These are phyloP conservation scores for Pemphredon lugubris DNA, from an alignment of 2,888 invertebrate species.

Conservation along the genomic window DNA sequence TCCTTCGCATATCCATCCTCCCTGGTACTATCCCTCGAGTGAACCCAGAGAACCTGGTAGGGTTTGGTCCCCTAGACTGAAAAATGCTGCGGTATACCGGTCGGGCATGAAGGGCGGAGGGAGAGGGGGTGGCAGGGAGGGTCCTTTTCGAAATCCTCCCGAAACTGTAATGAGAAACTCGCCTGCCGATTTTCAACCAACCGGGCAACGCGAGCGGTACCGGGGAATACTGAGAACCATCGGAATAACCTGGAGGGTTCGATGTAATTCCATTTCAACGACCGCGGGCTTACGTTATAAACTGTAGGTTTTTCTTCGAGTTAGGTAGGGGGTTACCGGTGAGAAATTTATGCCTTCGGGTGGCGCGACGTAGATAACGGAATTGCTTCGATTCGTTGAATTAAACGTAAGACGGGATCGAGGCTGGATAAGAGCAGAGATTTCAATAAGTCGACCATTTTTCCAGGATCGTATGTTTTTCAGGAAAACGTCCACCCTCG, in stretches of 20 bases:
- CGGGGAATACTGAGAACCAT: constrained; percentile 25
- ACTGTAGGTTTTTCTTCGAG: constrained; percentile 10
- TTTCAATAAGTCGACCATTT: too few relatives aligned
- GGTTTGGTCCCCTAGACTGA: constrained; percentile 75
- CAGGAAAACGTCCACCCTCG: too few relatives aligned
- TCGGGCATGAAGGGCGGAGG: constrained; percentile 22
- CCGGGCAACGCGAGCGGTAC: constrained; percentile 26
- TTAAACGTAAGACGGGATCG: too few relatives aligned
- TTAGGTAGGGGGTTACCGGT: background rate
- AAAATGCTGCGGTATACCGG: constrained; percentile 78
- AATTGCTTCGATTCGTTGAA: too few relatives aligned
- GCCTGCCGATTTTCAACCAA: constrained; percentile 58
- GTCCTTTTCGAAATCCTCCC: constrained; percentile 74
- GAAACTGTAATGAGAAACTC: constrained; percentile 70
- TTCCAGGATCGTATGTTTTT: too few relatives aligned
- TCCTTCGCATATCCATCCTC: constrained; percentile 48
- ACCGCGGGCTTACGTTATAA: constrained; percentile 31
- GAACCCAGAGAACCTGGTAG: constrained; percentile 68
- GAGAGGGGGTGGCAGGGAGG: constrained; percentile 53
- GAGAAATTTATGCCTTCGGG: too few relatives aligned
- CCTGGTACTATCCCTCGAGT: constrained; percentile 65
- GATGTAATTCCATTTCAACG: constrained; percentile 50
- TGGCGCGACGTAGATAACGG: too few relatives aligned
- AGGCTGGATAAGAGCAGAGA: too few relatives aligned
- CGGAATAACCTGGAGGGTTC: constrained; percentile 31